Evolutionary conservation across 2,888 invertebrate genomes (phyloP).

Genomic region (Brachypalpus laphriformis): DNA sequence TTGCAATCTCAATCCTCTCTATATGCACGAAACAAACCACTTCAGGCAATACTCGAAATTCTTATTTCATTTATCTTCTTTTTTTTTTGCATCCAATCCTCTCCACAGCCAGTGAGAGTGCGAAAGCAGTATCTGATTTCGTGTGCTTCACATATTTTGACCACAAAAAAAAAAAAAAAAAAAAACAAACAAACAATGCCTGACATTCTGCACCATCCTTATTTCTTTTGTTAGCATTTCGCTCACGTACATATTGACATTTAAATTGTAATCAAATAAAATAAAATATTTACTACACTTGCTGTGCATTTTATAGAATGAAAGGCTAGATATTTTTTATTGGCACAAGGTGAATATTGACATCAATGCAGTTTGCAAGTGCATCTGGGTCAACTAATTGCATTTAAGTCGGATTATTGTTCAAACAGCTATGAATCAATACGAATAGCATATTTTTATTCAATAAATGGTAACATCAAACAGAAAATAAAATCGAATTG

Average conservation of each 20-base stretch:
- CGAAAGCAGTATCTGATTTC: slow-evolving; percentile 15
- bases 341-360: not conserved
- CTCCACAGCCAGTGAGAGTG: not conserved
- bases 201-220: not conserved
- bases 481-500: not conserved
- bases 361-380: not conserved
- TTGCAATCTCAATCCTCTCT: slow-evolving; percentile 15
- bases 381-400: not conserved
- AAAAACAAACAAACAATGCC: too few relatives aligned
- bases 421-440: not conserved
- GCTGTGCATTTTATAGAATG: not conserved
- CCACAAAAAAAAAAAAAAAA: slow-evolving; percentile 1
- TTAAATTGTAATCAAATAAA: not conserved
- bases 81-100: not conserved
- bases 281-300: not conserved
- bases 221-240: not conserved
- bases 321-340: not conserved
- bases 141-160: not conserved
- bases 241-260: slow-evolving; percentile 25
- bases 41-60: slow-evolving; percentile 23
- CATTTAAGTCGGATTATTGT: not conserved
- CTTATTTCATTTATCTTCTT: slow-evolving; percentile 1
- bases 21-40: not conserved
- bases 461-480: not conserved
- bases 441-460: not conserved